A percentile compares a stretch with the other conserved stretches of the same genome.
Evolutionary conservation across 1,140 invertebrate genomes (phyloP).

Genomic region (silkworm (Bombyx mori)): DNA sequence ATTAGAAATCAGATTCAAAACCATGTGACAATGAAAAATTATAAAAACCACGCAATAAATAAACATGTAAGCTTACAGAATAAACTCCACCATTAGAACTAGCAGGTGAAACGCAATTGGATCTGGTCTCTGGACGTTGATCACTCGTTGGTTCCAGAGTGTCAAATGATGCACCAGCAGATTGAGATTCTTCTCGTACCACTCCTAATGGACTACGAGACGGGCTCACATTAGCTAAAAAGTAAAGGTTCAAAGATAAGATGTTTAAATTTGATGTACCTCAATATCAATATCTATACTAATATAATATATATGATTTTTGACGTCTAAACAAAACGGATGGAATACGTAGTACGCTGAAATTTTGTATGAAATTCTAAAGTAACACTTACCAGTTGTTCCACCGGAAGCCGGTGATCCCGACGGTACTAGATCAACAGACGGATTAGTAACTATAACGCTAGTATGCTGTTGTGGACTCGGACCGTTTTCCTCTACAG

Average conservation of each 20-base stretch:
- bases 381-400: conserved; percentile 40
- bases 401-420: conserved; percentile 56
- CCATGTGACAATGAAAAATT: too few relatives aligned
- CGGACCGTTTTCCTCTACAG: conserved; percentile 31
- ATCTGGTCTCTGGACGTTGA: conserved; percentile 46
- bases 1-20: too few relatives aligned
- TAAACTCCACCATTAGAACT: conserved; percentile 91
- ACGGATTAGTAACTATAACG: conserved; percentile 78
- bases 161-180: conserved; percentile 61
- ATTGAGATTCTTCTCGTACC: conserved; percentile 61
- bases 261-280: too few relatives aligned
- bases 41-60: too few relatives aligned
- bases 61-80: conserved; percentile 73
- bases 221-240: conserved; percentile 54
- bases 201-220: conserved; percentile 59
- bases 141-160: conserved; percentile 52
- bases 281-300: too few relatives aligned
- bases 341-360: too few relatives aligned
- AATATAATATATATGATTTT: too few relatives aligned
- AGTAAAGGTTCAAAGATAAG: too few relatives aligned
- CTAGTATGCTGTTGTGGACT: conserved; percentile 58
- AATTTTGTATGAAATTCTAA: too few relatives aligned
- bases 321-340: neutral
- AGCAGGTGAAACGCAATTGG: conserved; percentile 81
- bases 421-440: conserved; percentile 71